phyloP scores from a whole-genome alignment of 1,140 invertebrate species.

The Ericerus pela region DNA sequence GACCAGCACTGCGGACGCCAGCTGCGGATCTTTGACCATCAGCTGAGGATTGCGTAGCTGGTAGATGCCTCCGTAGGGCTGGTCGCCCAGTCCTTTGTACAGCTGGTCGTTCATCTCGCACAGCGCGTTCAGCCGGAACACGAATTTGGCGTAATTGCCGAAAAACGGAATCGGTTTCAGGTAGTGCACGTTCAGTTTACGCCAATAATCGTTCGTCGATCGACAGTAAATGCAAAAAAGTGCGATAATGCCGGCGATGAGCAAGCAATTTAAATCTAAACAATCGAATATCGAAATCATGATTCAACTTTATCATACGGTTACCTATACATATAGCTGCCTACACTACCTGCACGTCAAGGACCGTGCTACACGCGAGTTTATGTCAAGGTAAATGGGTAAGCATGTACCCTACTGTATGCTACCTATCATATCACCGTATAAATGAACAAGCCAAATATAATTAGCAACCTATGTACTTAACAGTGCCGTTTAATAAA shows the following conservation, averaged over 20 bases:
- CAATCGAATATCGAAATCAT: no score
- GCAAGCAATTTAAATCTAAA: no score
- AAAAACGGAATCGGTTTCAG: conserved; percentile 27
- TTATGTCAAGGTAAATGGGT: no score
- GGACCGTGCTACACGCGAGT: no score
- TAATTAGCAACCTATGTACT: no score
- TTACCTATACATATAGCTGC: no score
- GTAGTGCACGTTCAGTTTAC: conserved; percentile 29
- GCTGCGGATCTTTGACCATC: conserved; percentile 31
- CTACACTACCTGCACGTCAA: no score
- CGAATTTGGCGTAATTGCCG: conserved; percentile 23
- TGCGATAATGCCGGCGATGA: not conserved
- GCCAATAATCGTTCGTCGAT: conserved; percentile 30
- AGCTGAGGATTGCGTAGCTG: conserved; percentile 33
- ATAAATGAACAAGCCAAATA: no score
- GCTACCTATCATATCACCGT: no score
- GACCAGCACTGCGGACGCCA: conserved; percentile 34
- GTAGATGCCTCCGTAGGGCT: conserved; percentile 33
- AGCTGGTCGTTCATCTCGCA: conserved; percentile 8
- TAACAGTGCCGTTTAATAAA: no score
- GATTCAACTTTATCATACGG: no score
- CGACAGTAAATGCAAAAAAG: conserved; percentile 6
- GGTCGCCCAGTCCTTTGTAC: conserved; percentile 17
- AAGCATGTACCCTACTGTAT: no score
- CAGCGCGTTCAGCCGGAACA: conserved; percentile 1